Conservation (phyloP, 2,797 vertebrate genomes). For the Hirundo rustica region DNA sequence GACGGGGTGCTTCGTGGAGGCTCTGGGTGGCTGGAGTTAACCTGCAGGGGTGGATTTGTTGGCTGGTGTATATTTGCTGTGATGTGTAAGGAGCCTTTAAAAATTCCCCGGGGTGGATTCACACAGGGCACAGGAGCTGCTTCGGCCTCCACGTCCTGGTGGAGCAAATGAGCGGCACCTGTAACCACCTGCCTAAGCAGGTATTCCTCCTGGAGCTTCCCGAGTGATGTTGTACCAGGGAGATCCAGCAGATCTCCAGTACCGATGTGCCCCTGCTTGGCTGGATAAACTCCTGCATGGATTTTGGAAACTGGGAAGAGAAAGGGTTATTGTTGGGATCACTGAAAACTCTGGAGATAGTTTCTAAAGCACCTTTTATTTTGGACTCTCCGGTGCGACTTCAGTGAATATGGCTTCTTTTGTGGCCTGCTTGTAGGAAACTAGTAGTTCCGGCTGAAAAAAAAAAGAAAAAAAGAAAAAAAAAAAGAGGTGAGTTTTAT, state of each 20-base stretch:
- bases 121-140: not conserved
- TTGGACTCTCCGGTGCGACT: not conserved
- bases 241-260: not conserved
- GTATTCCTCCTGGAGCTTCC: not conserved
- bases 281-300: not conserved
- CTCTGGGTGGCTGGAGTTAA: not conserved
- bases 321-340: fast-evolving
- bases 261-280: not conserved
- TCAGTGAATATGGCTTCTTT: not conserved
- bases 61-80: not conserved
- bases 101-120: not conserved
- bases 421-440: not conserved
- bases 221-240: not conserved
- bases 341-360: not conserved
- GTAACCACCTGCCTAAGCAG: not conserved
- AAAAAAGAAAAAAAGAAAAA: not conserved
- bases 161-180: not conserved
- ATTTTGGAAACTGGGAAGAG: not conserved
- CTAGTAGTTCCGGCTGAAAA: not conserved
- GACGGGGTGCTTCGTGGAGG: not conserved
- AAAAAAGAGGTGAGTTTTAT: not conserved
- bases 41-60: not conserved
- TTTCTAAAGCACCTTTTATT: not conserved
- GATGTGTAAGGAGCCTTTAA: not conserved
- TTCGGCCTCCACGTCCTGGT: not conserved